phyloP scores from a whole-genome alignment of 2,113 vertebrate genomes.

The Ploceus nigricollis region DNA sequence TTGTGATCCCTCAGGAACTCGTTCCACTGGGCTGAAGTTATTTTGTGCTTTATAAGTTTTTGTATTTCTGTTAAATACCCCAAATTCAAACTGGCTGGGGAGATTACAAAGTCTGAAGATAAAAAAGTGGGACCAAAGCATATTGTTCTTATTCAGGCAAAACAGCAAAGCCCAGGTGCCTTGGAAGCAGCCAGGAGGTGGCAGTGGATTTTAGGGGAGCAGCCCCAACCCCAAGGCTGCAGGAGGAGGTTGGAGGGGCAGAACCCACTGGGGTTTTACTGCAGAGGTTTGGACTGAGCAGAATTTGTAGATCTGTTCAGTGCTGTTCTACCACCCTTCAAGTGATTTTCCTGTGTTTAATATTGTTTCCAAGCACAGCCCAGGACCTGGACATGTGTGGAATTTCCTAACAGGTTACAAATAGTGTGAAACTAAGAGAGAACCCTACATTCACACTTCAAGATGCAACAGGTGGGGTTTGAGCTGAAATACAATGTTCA shows the following conservation, averaged over 20 bases:
- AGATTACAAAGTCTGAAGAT: background rate
- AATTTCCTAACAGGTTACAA: background rate
- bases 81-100: background rate
- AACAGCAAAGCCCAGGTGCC: background rate
- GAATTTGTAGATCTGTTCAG: background rate
- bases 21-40: accelerated
- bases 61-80: background rate
- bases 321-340: background rate
- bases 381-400: background rate
- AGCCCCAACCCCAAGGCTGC: background rate
- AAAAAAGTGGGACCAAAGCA: background rate
- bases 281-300: background rate
- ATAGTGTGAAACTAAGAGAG: background rate
- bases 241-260: background rate
- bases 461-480: background rate
- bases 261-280: background rate
- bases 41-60: background rate
- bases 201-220: background rate
- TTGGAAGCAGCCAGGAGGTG: background rate
- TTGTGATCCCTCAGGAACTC: background rate
- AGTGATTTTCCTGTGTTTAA: background rate
- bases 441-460: background rate
- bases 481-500: background rate
- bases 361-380: background rate
- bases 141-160: background rate